phyloP scores from a whole-genome alignment of 2,888 invertebrate genomes.

The Pachycephus smyrnensis region DNA sequence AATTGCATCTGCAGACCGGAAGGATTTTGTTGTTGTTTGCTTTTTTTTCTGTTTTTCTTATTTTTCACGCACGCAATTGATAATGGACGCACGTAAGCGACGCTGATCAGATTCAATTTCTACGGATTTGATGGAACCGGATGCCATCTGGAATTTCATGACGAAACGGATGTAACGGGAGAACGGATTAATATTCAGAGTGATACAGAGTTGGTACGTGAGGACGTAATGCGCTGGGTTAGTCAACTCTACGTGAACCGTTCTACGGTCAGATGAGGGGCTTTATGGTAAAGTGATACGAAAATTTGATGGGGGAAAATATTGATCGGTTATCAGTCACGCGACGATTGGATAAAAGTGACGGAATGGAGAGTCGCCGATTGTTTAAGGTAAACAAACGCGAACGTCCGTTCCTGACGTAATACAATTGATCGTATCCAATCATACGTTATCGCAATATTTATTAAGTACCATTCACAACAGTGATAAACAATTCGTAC shows the following conservation, averaged over 20 bases:
- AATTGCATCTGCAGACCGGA: no score
- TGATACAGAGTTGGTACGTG: neutral
- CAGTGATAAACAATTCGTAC: neutral
- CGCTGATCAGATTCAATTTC: no score
- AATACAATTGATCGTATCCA: neutral
- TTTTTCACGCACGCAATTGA: no score
- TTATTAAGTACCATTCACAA: neutral
- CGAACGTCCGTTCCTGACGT: no score
- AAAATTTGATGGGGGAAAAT: slow-evolving; percentile 8
- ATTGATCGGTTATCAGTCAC: slow-evolving; percentile 19
- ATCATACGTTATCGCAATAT: neutral
- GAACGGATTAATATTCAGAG: no score
- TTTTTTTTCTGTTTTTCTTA: no score
- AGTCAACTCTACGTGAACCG: neutral
- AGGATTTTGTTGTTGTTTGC: no score
- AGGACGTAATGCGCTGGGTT: neutral
- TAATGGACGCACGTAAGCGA: no score
- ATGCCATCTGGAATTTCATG: no score
- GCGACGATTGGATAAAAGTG: slow-evolving; percentile 19
- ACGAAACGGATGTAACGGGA: no score
- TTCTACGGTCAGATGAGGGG: neutral
- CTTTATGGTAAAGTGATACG: neutral
- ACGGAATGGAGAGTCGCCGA: slow-evolving; percentile 3
- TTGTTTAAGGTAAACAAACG: slow-evolving; percentile 24
- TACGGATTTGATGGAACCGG: no score